A percentile compares a stretch with the other conserved stretches of the same genome.
phyloP scores from a whole-genome alignment of 2,113 vertebrate genomes.

The Mustela nigripes region DNA sequence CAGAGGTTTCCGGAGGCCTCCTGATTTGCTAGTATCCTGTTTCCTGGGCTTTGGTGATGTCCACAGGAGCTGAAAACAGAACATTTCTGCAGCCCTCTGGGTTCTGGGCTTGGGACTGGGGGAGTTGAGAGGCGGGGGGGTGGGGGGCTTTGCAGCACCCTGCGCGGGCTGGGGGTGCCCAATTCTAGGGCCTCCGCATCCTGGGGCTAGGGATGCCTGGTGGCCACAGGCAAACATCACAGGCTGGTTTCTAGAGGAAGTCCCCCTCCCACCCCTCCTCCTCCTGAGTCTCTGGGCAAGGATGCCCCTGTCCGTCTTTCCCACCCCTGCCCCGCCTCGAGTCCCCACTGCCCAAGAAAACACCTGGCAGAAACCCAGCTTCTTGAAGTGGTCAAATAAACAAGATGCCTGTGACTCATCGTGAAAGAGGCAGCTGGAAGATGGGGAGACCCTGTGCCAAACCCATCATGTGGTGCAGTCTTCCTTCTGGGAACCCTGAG shows the following conservation, averaged over 20 bases:
- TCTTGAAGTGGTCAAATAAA: constrained; percentile 71
- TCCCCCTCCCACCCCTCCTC: fast-evolving
- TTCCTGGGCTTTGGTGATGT: background rate
- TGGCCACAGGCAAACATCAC: background rate
- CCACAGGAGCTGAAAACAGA: background rate
- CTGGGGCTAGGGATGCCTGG: background rate
- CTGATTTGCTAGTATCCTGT: background rate
- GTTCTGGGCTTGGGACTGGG: background rate
- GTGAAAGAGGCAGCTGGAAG: constrained; percentile 60
- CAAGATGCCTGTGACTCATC: constrained; percentile 17
- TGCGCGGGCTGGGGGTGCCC: background rate
- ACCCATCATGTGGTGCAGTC: constrained; percentile 61
- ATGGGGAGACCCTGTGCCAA: constrained; percentile 51
- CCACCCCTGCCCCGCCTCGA: fast-evolving
- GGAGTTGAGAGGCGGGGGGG: too few relatives aligned
- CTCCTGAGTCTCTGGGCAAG: background rate
- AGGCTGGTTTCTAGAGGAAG: background rate
- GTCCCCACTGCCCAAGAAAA: constrained; percentile 36
- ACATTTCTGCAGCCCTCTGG: background rate
- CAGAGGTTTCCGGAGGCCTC: background rate
- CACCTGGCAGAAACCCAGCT: constrained; percentile 16
- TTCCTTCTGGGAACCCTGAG: constrained; percentile 80
- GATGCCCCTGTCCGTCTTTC: too few relatives aligned
- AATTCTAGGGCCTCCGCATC: background rate
- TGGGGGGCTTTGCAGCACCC: background rate